A percentile compares a stretch with the other conserved stretches of the same genome.
phyloP scores from a whole-genome alignment of 2,888 invertebrate genomes.

The Sclerodermus sp. region DNA sequence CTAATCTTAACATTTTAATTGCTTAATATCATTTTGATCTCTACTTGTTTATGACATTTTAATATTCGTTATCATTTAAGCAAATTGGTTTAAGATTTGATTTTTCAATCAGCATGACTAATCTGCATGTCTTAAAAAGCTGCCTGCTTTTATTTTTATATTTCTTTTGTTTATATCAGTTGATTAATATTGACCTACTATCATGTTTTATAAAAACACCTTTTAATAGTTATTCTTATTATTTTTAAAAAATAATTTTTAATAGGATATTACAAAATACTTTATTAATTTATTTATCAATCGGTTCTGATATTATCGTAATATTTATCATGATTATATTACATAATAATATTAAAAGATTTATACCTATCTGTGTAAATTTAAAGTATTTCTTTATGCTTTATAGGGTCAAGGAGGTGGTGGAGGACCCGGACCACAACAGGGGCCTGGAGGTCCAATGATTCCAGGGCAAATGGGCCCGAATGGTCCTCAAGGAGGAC shows the following conservation, averaged over 20 bases:
- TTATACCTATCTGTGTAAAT: neutral
- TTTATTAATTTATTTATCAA: neutral
- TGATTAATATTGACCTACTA: neutral
- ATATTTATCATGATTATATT: neutral
- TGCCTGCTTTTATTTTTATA: too few species aligned
- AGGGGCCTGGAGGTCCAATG: constrained; percentile 44
- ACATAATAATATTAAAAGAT: neutral
- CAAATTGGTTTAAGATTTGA: too few species aligned
- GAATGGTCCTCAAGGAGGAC: constrained; percentile 35
- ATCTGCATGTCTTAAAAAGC: too few species aligned
- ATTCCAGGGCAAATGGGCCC: constrained; percentile 41
- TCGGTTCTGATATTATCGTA: neutral
- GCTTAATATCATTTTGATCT: too few species aligned
- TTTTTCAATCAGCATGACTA: too few species aligned
- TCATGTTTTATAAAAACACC: too few species aligned
- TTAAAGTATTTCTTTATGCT: constrained; percentile 4
- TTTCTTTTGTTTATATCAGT: too few species aligned
- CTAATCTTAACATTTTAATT: constrained; percentile 13
- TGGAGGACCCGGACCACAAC: constrained; percentile 43
- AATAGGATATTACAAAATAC: neutral
- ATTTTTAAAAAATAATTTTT: constrained; percentile 2
- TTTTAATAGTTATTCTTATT: constrained; percentile 52
- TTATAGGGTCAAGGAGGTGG: constrained; percentile 43
- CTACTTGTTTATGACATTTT: too few species aligned
- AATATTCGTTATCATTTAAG: too few species aligned